Evolutionary conservation across 2,888 invertebrate genomes (phyloP).

Genomic region (Sepioteuthis lessoniana): DNA sequence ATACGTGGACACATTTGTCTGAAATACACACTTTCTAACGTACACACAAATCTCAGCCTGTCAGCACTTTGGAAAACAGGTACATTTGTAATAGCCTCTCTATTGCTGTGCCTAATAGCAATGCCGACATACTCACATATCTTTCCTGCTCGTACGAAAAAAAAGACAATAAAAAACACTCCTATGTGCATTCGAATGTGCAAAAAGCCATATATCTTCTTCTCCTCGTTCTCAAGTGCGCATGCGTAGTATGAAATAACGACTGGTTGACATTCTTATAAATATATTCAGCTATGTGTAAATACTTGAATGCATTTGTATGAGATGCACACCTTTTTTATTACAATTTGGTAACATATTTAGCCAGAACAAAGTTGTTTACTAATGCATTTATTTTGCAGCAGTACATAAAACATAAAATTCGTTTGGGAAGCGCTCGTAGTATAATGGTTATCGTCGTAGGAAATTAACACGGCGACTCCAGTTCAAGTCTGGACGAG

Average conservation of each 20-base stretch:
- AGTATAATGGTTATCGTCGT: too few relatives aligned
- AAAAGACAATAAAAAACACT: neutral
- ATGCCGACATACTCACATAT: neutral
- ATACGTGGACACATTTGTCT: neutral
- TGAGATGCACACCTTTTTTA: neutral
- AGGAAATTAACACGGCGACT: too few relatives aligned
- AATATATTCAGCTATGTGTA: neutral
- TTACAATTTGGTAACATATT: neutral
- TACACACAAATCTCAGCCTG: neutral
- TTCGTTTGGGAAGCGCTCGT: too few relatives aligned
- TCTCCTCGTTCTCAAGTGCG: neutral
- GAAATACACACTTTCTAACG: neutral
- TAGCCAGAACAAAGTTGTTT: neutral
- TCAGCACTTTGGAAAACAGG: neutral
- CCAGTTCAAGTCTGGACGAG: too few relatives aligned
- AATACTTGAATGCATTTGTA: neutral
- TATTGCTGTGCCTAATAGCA: neutral
- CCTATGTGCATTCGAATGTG: neutral
- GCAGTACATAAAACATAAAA: neutral
- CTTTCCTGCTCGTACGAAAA: neutral
- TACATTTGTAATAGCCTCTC: neutral
- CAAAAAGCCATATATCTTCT: neutral
- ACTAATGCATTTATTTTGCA: neutral
- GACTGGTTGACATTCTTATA: constrained; percentile 3
- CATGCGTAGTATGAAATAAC: neutral